These are phyloP conservation scores for Dromococcyx pavoninus DNA, from an alignment of 2,797 vertebrate species.

Conservation along the genomic window DNA sequence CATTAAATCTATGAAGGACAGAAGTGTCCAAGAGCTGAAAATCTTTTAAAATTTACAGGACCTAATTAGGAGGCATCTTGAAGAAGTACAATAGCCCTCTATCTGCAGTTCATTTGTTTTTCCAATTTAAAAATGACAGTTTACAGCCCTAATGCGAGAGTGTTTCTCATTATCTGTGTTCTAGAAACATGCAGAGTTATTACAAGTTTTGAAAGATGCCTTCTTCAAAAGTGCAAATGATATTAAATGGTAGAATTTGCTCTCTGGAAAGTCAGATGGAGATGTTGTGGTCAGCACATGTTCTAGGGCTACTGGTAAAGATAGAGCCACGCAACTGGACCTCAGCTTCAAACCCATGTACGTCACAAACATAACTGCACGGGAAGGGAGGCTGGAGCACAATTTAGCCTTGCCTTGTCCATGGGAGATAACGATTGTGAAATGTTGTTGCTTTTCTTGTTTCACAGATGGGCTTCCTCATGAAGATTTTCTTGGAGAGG, in stretches of 20 bases:
- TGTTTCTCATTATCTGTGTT: constrained; percentile 14
- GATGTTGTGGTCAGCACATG: neutral
- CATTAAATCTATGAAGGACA: neutral
- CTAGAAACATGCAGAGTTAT: neutral
- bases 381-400: neutral
- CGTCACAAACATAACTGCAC: fast-evolving
- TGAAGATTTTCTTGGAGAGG: neutral
- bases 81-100: neutral
- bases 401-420: neutral
- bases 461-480: neutral
- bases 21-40: neutral
- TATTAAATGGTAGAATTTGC: neutral
- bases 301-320: neutral
- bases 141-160: neutral
- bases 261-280: neutral
- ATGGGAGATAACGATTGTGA: neutral
- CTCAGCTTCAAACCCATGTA: fast-evolving
- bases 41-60: neutral
- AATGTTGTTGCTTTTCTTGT: neutral
- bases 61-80: neutral
- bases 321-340: neutral
- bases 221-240: neutral
- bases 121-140: constrained; percentile 39
- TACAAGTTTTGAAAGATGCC: constrained; percentile 4
- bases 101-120: constrained; percentile 24